Evolutionary conservation across 2,888 invertebrate species (phyloP).

Genomic region (Nycteola revayana): DNA sequence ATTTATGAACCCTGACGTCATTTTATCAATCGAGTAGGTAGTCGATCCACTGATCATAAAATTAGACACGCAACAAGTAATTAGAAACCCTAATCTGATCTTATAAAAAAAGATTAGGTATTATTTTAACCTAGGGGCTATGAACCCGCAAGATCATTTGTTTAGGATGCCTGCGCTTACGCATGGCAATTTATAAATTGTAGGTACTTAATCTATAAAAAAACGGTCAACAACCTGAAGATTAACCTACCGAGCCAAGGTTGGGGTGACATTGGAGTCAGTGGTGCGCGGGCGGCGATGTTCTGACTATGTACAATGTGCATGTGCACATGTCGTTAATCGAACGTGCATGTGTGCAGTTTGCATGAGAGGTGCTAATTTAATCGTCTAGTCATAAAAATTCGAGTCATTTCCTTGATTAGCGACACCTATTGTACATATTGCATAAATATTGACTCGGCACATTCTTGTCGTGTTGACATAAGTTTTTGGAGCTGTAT

Average conservation of each 20-base stretch:
- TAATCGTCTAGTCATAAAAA: slow-evolving; percentile 7
- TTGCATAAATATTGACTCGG: too few relatives aligned
- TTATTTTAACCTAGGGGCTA: not conserved
- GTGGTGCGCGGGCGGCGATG: slow-evolving; percentile 49
- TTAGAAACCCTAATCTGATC: too few relatives aligned
- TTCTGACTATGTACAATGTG: slow-evolving; percentile 25
- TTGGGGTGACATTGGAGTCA: slow-evolving; percentile 58
- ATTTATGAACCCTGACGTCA: not conserved
- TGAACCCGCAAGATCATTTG: slow-evolving; percentile 1
- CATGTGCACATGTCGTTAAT: slow-evolving; percentile 11
- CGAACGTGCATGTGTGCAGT: slow-evolving; percentile 6
- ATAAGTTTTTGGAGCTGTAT: too few relatives aligned
- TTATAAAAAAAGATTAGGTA: too few relatives aligned
- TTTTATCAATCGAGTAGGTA: too few relatives aligned
- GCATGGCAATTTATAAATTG: slow-evolving; percentile 13
- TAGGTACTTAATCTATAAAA: slow-evolving; percentile 40
- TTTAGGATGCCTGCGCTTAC: slow-evolving; percentile 10
- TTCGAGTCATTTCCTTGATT: slow-evolving; percentile 11
- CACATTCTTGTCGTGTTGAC: too few relatives aligned
- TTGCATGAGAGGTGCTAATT: slow-evolving; percentile 10
- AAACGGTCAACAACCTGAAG: slow-evolving; percentile 54
- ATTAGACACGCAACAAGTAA: too few relatives aligned
- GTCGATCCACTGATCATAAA: too few relatives aligned
- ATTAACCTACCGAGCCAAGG: slow-evolving; percentile 55
- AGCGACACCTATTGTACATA: too few relatives aligned